Evolutionary conservation across 2,888 invertebrate genomes (phyloP), one percentile per base, ranked within the genome.

Genomic region (Mythimna impura): DNA sequence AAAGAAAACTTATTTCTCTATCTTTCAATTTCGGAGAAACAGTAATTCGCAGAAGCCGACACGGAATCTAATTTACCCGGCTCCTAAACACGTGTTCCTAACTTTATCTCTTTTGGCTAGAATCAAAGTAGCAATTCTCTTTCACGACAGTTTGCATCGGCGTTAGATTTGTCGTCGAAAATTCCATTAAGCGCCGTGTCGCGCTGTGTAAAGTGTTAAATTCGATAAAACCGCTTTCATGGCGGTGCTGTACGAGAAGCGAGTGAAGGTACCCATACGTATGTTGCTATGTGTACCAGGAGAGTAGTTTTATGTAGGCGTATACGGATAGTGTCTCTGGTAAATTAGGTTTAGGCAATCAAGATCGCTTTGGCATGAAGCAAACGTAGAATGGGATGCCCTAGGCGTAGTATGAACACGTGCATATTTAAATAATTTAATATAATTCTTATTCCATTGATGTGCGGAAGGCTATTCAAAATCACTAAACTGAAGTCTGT

Each of bases 171-270:
- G 83, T 82, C 71, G 76, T 73, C 71, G 74, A 75, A 84, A 83
- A 83, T 83, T 80, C 82, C 74, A 82, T 82, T 82, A 85, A 76
- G 71, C 76, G 73, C 76, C 74, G 78, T 81, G 82, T 76, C 65
- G 82, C 82, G 72, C 78, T 81, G 73, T 84, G 82, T 82, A 74
- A 74, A 84, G 83, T 83, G 83, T 83, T 79, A 82, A 83, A 83
- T 83, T 83, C 85, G 76, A 83, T 83, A 82, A 83, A 83, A 83
- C 80, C 74, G 72, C 85, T 84, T 83, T 82, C 66, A 84, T 80
- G 70, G 76, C 80, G 55, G 67, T 83, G 40, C 73, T 25, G 69
- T 54, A 43, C 58, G 40, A 22, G 64, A 57, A 57, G 70, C 65
- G 73, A 55, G 66, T 25, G 58, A 52, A 47, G 30, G 55, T 68